Evolutionary conservation across 2,113 vertebrate genomes (phyloP).

Genomic region (Tichodroma muraria): DNA sequence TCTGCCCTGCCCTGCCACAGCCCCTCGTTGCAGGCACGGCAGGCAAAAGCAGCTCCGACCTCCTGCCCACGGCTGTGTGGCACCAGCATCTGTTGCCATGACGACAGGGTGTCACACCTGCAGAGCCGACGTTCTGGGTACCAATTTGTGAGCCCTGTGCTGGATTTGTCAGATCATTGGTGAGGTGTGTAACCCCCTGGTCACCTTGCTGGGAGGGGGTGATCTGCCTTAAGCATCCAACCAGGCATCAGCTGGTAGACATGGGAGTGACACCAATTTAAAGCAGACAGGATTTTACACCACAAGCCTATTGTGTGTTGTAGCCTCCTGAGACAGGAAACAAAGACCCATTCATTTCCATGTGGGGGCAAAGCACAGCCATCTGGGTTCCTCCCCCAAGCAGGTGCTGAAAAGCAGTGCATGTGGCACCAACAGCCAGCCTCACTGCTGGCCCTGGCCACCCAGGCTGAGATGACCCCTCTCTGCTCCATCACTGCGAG

Average conservation of each 20-base stretch:
- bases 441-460: not conserved
- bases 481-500: not conserved
- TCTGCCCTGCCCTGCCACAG: not conserved
- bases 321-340: not conserved
- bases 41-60: not conserved
- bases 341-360: not conserved
- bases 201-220: not conserved
- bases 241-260: not conserved
- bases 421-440: not conserved
- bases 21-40: not conserved
- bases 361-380: not conserved
- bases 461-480: not conserved
- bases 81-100: conserved; percentile 27
- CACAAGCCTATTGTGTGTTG: not conserved
- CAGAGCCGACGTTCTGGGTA: not conserved
- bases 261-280: not conserved
- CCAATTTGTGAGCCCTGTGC: not conserved
- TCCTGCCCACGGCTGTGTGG: not conserved
- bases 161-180: not conserved
- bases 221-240: not conserved
- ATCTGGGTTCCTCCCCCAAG: not conserved
- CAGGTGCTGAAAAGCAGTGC: fast-evolving
- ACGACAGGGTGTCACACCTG: not conserved
- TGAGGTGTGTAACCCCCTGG: not conserved
- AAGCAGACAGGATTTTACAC: not conserved